A percentile compares a stretch with the other conserved stretches of the same genome.
Conservation (phyloP, 2,113 vertebrate species). For the Chloropsis cyanopogon region DNA sequence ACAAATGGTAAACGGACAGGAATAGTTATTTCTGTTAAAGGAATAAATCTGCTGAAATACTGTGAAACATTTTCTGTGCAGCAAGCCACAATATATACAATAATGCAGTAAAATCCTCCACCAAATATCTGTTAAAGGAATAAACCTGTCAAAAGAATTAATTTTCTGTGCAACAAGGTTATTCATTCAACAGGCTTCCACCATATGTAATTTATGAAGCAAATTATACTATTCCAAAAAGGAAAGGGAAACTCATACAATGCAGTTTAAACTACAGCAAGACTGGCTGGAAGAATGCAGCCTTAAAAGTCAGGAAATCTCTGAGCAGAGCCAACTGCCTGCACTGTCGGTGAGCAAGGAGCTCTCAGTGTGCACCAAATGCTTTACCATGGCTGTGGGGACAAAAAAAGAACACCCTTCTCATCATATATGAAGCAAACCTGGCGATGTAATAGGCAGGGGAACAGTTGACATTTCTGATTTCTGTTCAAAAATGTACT, state of each 20-base stretch:
- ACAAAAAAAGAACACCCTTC: slow-evolving; percentile 5
- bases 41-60: slow-evolving; percentile 54
- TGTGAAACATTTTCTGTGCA: slow-evolving; percentile 64
- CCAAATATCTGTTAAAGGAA: slow-evolving; percentile 75
- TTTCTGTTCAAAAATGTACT: not conserved
- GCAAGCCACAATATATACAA: slow-evolving; percentile 73
- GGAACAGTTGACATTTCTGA: not conserved
- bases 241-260: slow-evolving; percentile 66
- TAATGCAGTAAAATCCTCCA: slow-evolving; percentile 74
- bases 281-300: slow-evolving; percentile 65
- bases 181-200: slow-evolving; percentile 77
- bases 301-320: slow-evolving; percentile 74
- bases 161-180: slow-evolving; percentile 78
- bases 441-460: not conserved
- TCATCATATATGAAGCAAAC: not conserved
- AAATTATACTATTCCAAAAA: slow-evolving; percentile 74
- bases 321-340: slow-evolving; percentile 64
- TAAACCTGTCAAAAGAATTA: slow-evolving; percentile 79
- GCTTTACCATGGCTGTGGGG: slow-evolving; percentile 37
- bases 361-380: slow-evolving; percentile 39
- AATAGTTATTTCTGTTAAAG: slow-evolving; percentile 58
- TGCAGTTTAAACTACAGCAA: slow-evolving; percentile 67
- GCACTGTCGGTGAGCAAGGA: slow-evolving; percentile 39
- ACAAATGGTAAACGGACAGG: slow-evolving; percentile 39
- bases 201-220: slow-evolving; percentile 79